Evolutionary conservation across 2,113 vertebrate species (phyloP), one percentile per base, ranked within the genome.

Genomic region (Perca fluviatilis): DNA sequence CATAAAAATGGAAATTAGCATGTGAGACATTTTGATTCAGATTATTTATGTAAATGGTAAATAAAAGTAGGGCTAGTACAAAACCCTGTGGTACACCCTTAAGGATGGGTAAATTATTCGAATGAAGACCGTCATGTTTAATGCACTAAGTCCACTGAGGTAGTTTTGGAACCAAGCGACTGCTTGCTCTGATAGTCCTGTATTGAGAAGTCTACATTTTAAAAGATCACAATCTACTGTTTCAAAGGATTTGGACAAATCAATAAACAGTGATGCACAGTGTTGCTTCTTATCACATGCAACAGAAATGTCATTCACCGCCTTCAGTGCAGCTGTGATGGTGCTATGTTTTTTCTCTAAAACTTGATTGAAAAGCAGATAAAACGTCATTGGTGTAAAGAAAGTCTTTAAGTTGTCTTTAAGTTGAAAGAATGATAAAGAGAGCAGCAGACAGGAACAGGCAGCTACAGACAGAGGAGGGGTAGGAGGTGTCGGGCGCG

Each of bases 391-490:
- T 18, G 15, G 15, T 50, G 49, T 50, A 50, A 6, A 50, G 16
- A 18, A 50, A 50, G 6, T 50, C 49, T 43, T 43, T 43, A 43
- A 43, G 9, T 10, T 10, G 10, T 43, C 40, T 43, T 40, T 43
- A 43, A 43, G 0, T 43, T 11, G 53, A 51, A 57, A 30, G 60
- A 57, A 80, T 60, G 63, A 78, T 40, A 40, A n/a, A 73, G 64
- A 86, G 66, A 16, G 66, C 25, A 67, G 60, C 36, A 74, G 86
- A 77, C 36, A 65, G 77, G 19, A 73, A 74, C 47, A 78, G 58
- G 74, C 40, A 9, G 78, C 57, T 74, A 27, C 46, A 70, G 57
- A 75, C 50, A 36, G 54, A 27, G 72, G 40, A 40, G 21, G 7
- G 60, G 33, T 13, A 25, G 30, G 75, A 63, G 62, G 49, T 40